Base-by-base conservation (phyloP, 2,888 invertebrate genomes). In the Andrena flavipes region DNA sequence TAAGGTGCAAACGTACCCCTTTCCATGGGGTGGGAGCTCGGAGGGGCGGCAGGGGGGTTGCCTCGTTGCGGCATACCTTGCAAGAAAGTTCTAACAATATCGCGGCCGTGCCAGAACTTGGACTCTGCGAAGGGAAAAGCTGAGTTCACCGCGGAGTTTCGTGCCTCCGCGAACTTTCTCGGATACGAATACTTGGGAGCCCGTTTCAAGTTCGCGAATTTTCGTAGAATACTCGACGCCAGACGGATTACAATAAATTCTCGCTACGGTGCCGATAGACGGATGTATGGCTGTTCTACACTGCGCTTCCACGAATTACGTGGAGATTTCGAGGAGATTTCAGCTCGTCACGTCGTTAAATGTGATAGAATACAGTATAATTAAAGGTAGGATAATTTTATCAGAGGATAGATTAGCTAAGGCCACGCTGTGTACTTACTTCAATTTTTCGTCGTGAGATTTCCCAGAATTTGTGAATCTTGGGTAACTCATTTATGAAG, bases 51-150 rank as follows among this genome's bases (percentile, higher is more conserved):
- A 2, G 49, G 8, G 23, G 64, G 35, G 67, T 48, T 71, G 54
- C 71, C 33, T 76, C 76, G 79, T 82, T 82, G 80, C 80, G 85
- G 86, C 89, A 90, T 88, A 90, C 87, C 85, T 90, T 85, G 89
- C 87, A 89, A 88, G 90, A 90, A 90, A 90, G 84, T 90, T 90
- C 90, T 83, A 90, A 90, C 90, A 90, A 90, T 90, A 90, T 90
- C 89, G 88, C 75, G 85, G 89, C 86, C 80, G 83, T 35, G 67
- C 70, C 76, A 74, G 72, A 90, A 90, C 85, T 90, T 90, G 80
- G 84, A 64, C 63, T 51, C 82, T 54, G 42, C 70, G 82, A 70
- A 80, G 79, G 79, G 80, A 64, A 70, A 69, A 82, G 77, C 83
- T 76, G 74, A 68, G 72, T 76, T 85, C 63, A 72, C 65, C 72